Evolutionary conservation across 2,888 invertebrate species (phyloP).

Genomic region (Lasioglossum malachurum): DNA sequence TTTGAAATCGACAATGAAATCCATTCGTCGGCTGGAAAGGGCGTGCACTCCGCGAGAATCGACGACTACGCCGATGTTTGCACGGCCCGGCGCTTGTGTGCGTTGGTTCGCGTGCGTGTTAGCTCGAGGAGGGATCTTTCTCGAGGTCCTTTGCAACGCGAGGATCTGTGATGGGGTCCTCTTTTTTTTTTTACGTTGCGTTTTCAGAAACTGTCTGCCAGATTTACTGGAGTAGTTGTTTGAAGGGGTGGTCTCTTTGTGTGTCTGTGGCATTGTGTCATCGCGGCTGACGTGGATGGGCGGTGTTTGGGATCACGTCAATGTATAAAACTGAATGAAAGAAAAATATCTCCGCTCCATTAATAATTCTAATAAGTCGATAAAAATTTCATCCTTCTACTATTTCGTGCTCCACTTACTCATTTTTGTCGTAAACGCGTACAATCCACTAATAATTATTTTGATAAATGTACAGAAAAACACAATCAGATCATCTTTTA

Average conservation of each 20-base stretch:
- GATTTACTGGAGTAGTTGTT: not conserved
- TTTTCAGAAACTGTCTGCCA: not conserved
- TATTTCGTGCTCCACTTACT: not conserved
- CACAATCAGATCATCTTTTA: not conserved
- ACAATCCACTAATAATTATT: not conserved
- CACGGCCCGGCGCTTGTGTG: not conserved
- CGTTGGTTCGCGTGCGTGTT: not conserved
- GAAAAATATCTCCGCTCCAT: not conserved
- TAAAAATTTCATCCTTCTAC: not conserved
- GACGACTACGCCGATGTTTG: not conserved
- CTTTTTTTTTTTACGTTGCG: not conserved
- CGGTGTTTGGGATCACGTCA: too few species aligned
- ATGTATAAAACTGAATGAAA: not conserved
- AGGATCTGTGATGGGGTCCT: not conserved
- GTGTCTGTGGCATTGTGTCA: not conserved
- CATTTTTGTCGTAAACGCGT: not conserved
- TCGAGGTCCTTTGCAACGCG: not conserved
- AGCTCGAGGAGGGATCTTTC: not conserved
- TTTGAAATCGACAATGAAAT: conserved; percentile 70
- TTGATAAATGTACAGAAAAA: not conserved
- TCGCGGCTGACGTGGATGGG: too few species aligned
- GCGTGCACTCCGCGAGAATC: conserved; percentile 34
- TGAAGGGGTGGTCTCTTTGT: not conserved
- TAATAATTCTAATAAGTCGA: not conserved
- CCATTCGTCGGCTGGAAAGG: conserved; percentile 49